Conservation (phyloP, 1,140 invertebrate genomes). For the Diachasma alloeum region DNA sequence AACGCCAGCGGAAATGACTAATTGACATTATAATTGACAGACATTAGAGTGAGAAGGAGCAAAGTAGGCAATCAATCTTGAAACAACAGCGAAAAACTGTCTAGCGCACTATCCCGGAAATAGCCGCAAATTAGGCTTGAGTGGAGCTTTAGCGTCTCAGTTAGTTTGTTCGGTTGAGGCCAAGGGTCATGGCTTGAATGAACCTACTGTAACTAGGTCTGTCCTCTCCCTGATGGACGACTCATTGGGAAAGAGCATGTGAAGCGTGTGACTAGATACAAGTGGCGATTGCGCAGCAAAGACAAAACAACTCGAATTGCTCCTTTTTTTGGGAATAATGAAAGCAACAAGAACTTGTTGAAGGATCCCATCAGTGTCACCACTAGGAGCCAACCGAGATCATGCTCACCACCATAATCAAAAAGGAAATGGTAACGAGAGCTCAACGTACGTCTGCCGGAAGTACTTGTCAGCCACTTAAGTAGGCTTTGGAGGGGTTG, state of each 20-base stretch:
- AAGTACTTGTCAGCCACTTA: conserved; percentile 42
- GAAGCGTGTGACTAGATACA: neutral
- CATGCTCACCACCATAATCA: conserved; percentile 14
- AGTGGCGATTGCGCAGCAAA: neutral
- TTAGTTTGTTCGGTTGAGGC: neutral
- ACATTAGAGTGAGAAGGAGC: conserved; percentile 9
- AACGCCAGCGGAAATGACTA: neutral
- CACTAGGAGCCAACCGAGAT: neutral
- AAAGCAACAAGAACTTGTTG: neutral
- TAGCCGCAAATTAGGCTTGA: conserved; percentile 21
- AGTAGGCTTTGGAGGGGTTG: conserved; percentile 27
- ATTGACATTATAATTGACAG: neutral
- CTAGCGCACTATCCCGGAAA: conserved; percentile 16
- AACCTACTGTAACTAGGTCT: conserved; percentile 9
- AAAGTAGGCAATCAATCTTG: neutral
- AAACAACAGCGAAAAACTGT: neutral
- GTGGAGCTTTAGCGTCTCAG: neutral
- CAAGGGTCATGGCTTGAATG: conserved; percentile 19
- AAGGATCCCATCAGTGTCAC: conserved; percentile 1
- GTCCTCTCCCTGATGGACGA: neutral
- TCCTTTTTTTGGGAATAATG: neutral
- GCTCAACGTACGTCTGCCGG: conserved; percentile 36
- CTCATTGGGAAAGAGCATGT: conserved; percentile 12
- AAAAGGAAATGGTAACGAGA: conserved; percentile 38
- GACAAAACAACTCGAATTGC: neutral